Base-by-base conservation (phyloP, 2,888 invertebrate species). In the Zaprionus lineosus region DNA sequence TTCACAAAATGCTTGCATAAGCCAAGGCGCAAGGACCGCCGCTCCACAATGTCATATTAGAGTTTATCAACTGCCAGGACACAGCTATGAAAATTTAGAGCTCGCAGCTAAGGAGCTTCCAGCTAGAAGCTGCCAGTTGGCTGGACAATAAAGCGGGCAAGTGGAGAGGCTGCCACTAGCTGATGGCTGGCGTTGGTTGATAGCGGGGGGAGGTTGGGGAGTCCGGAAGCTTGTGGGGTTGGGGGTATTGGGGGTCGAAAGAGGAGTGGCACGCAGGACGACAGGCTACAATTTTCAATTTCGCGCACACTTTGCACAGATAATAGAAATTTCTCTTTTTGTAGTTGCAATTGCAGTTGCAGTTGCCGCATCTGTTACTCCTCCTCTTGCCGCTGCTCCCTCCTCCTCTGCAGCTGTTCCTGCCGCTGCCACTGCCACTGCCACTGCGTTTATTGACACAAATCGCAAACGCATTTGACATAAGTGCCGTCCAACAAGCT, bases 261-360 rank as follows among this genome's bases (percentile, higher is more conserved):
- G 26, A 14, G 16, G 8, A 40, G 7, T 26, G 21, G 21, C 29
- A 41, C 44, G 46, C n/a, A 37, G 52, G 60, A 70, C 55, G 60
- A 43, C 61, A 53, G 72, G 53, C 64, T 60, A 74, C 85, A 79
- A 79, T 82, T 82, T 82, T 83, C 81, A 82, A 82, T 82, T 82
- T 84, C 83, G 81, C 83, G 85, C 85, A 81, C 81, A 84, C 83
- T 81, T 83, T 84, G 83, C 85, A 72, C 83, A 84, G 84, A 84
- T 82, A 82, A 82, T 82, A 83, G 83, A 79, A 82, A 82, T 76
- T 78, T 81, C 84, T 84, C 81, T 84, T 74, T 63, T 55, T 52
- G 34, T 40, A 31, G 31, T 40, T 37, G 51, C 58, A 56, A 51
- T 40, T 53, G 64, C 36, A 9, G 70, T 60, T 65, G 37, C 70